Conservation (phyloP, 2,113 vertebrate species). For the Pseudopipra pipra region DNA sequence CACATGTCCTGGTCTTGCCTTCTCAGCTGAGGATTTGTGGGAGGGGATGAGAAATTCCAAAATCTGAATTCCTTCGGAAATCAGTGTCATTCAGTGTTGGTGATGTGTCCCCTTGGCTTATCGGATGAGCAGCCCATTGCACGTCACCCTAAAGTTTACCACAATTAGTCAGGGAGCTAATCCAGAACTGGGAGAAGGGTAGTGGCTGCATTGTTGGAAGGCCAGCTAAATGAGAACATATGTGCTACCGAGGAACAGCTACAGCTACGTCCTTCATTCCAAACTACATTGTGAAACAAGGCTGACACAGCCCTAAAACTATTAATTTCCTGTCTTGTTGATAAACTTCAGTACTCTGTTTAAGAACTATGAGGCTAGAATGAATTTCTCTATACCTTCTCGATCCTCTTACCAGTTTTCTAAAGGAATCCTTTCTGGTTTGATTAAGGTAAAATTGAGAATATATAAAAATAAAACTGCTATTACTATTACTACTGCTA, state of each 20-base stretch:
- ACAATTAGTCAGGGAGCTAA: conserved; percentile 30
- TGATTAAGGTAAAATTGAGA: not conserved
- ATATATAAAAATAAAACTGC: not conserved
- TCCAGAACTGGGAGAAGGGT: conserved; percentile 30
- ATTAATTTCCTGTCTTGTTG: conserved; percentile 41
- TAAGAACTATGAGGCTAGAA: not conserved
- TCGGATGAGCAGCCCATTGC: not conserved
- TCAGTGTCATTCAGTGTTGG: not conserved
- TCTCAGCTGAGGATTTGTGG: conserved; percentile 5
- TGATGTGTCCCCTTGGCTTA: conserved; percentile 27
- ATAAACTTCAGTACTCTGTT: not conserved
- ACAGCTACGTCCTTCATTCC: not conserved
- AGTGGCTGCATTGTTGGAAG: conserved; percentile 41
- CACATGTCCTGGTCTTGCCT: conserved; percentile 6
- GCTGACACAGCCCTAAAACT: conserved; percentile 23
- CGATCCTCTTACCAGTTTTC: not conserved
- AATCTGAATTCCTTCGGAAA: not conserved
- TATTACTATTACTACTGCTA: not conserved
- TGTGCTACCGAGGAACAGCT: conserved; percentile 10
- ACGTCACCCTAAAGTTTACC: conserved; percentile 27
- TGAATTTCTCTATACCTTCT: not conserved
- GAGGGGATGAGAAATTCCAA: conserved; percentile 37
- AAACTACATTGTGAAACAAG: conserved; percentile 5
- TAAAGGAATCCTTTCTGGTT: not conserved
- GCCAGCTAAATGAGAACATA: conserved; percentile 51